Evolutionary conservation across 1,140 invertebrate genomes (phyloP).

Genomic region (Dendroctonus valens): DNA sequence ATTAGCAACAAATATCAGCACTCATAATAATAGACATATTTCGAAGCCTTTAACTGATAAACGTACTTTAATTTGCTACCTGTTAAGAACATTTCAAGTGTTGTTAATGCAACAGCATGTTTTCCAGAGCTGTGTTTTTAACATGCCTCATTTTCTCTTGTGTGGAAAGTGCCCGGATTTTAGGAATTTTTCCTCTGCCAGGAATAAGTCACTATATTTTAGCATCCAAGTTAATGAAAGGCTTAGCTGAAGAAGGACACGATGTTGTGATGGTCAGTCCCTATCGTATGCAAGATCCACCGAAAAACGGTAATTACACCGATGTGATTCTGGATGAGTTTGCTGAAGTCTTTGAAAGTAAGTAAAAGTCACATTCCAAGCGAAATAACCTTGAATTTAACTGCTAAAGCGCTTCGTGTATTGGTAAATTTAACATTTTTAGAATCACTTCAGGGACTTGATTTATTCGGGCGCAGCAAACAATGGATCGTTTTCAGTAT

Average conservation of each 20-base stretch:
- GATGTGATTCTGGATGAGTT: conserved; percentile 29
- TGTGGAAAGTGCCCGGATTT: conserved; percentile 39
- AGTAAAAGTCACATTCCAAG: neutral
- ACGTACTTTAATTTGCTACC: no score
- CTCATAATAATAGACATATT: no score
- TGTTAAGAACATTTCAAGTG: no score
- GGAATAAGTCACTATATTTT: conserved; percentile 59
- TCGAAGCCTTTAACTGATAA: no score
- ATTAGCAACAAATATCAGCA: no score
- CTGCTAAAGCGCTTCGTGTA: neutral
- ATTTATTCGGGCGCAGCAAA: neutral
- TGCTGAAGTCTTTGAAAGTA: conserved; percentile 28
- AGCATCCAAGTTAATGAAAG: conserved; percentile 55
- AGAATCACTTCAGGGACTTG: neutral
- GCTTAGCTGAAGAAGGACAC: conserved; percentile 56
- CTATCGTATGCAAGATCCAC: conserved; percentile 51
- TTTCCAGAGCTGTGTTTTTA: no score
- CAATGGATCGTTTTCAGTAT: no score
- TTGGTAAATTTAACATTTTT: neutral
- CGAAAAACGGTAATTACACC: conserved; percentile 22
- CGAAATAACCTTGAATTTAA: no score
- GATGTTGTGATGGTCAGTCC: conserved; percentile 57
- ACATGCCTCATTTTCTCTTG: no score
- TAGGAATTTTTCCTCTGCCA: conserved; percentile 53
- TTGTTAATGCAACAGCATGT: no score